These are phyloP conservation scores for Globicephala melas DNA, from an alignment of 2,113 vertebrate genomes.

Conservation along the genomic window DNA sequence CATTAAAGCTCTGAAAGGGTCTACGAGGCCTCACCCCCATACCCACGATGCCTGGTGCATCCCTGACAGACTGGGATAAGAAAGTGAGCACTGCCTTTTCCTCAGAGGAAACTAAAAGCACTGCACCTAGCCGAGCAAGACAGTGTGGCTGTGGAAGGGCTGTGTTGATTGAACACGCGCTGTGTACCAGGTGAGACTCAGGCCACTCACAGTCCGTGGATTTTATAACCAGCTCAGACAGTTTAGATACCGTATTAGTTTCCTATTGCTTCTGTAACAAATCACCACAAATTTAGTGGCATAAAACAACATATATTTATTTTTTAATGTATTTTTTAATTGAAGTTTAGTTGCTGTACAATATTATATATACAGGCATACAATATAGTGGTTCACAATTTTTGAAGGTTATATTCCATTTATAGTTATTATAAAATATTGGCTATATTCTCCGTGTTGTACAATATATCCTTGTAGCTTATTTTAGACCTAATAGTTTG, in stretches of 20 bases:
- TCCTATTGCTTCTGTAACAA: neutral
- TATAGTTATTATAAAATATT: neutral
- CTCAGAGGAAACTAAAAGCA: neutral
- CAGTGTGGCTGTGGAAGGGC: neutral
- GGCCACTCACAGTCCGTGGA: fast-evolving
- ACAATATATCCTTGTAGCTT: neutral
- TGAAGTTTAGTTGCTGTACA: neutral
- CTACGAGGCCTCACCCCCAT: neutral
- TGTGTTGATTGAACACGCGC: fast-evolving
- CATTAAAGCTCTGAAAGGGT: neutral
- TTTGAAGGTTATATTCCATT: neutral
- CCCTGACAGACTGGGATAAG: neutral
- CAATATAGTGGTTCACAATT: neutral
- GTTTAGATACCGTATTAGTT: neutral
- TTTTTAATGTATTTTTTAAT: neutral
- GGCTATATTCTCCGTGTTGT: neutral
- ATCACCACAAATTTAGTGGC: neutral
- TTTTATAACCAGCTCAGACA: too few species aligned
- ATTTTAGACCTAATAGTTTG: neutral
- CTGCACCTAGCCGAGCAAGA: too few species aligned
- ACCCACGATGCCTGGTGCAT: fast-evolving
- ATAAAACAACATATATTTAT: neutral
- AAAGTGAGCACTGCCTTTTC: neutral
- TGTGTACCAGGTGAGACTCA: fast-evolving
- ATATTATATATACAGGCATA: neutral